Base-by-base conservation (phyloP, 2,888 invertebrate species). In the Agrenia bidenticulata region DNA sequence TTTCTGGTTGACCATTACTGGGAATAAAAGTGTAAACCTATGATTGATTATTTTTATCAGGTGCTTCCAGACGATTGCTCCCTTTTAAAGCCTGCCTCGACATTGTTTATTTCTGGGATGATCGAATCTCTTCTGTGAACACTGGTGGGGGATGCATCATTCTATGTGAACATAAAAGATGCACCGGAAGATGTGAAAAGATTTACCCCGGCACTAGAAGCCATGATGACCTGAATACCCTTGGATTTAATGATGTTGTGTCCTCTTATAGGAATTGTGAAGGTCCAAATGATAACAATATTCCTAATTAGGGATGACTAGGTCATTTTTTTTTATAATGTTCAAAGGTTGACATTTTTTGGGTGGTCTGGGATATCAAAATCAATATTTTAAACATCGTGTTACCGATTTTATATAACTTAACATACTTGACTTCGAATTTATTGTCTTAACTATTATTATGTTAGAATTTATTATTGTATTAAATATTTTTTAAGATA, bases 51-150 rank as follows among this genome's bases (percentile, higher is more conserved):
- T n/a, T n/a, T n/a, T n/a, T n/a, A 19, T 45, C 27, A 64, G 64
- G 64, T 1, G 49, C 53, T 60, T 55, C 60, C 17, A 39, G 56
- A 21, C 26, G 15, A 13, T 49, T 64, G 17, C 50, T 56, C 5
- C 60, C 60, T 11, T 64, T 64, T 26, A 64, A 61, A 55, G 15
- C 15, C 4, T 64, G 64, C 32, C 7, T 64, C 41, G 64, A 64
- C 23, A 17, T 64, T 7, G 49, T n/a, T 7, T n/a, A n/a, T 1
- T 24, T 15, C 17, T 64, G 64, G 64, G 32, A 55, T 11, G 42
- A 64, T 19, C 41, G 50, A 39, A 61, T 64, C 0, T 60, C 60
- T 24, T 64, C 64, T 1, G 32, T 64, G 11, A 55, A 61, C 39
- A 61, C 61, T 13, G 50, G 37, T 5, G 64, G 61, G 19, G 50